Percentiles rank a stretch among this genome's conserved stretches.
Evolutionary conservation across 2,888 invertebrate genomes (phyloP).

Genomic region (Caenorhabditis sulstoni): DNA sequence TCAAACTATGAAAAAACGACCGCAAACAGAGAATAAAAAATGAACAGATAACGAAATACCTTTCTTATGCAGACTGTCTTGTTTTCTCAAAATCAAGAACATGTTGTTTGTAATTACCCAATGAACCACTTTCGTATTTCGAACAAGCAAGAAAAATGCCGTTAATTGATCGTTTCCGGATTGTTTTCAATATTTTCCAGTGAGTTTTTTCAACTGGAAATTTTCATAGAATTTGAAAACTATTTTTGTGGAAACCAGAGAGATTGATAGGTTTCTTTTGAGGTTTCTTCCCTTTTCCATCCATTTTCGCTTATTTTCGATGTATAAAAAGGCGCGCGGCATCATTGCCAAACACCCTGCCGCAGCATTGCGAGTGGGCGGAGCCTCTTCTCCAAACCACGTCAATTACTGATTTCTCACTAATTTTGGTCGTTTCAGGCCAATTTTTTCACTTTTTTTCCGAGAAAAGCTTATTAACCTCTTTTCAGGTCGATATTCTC

Average conservation of each 20-base stretch:
- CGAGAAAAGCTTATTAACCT: background rate
- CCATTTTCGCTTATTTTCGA: background rate
- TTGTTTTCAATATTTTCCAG: no score
- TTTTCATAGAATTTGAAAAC: background rate
- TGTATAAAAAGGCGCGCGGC: conserved; percentile 1
- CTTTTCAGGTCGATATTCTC: conserved; percentile 23
- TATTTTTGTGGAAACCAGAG: no score
- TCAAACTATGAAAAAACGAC: no score
- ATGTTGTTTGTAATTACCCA: no score
- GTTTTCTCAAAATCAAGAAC: no score
- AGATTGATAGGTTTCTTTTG: background rate
- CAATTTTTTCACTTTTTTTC: conserved; percentile 1
- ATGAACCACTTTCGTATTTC: no score
- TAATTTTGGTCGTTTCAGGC: conserved; percentile 6
- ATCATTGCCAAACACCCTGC: conserved; percentile 27
- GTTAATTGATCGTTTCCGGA: no score
- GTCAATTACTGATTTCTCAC: conserved; percentile 25
- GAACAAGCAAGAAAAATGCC: no score
- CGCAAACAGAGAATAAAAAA: no score
- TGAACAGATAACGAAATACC: no score
- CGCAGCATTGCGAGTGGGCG: conserved; percentile 36
- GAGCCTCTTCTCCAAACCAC: conserved; percentile 17
- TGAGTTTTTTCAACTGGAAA: no score
- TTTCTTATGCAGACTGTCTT: no score
- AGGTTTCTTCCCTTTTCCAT: background rate